A percentile compares a stretch with the other conserved stretches of the same genome.
These are phyloP conservation scores for Pachyrhynchus sulphureomaculatus DNA, from an alignment of 1,140 invertebrate genomes.

Conservation along the genomic window DNA sequence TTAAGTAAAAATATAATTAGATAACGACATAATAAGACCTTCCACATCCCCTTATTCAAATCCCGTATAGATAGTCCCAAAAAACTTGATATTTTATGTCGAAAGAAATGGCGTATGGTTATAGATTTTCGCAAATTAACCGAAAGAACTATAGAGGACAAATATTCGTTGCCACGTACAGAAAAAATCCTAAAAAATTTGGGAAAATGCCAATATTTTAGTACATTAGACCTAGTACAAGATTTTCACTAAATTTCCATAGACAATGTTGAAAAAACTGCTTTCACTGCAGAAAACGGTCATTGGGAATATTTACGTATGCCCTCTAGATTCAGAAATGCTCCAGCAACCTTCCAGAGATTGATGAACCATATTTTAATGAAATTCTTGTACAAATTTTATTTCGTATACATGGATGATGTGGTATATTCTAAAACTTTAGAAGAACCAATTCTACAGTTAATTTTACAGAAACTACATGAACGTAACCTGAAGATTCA, in stretches of 20 bases:
- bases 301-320: constrained; percentile 31
- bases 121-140: constrained; percentile 49
- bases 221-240: constrained; percentile 52
- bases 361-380: background rate
- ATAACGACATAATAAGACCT: background rate
- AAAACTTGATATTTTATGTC: constrained; percentile 36
- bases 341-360: constrained; percentile 22
- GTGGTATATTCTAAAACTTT: background rate
- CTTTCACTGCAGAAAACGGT: constrained; percentile 5
- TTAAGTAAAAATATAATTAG: background rate
- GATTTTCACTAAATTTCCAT: constrained; percentile 58
- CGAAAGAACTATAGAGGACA: constrained; percentile 42
- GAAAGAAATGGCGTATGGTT: constrained; percentile 44
- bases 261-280: constrained; percentile 12
- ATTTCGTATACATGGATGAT: constrained; percentile 49
- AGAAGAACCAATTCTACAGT: background rate
- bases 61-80: constrained; percentile 27
- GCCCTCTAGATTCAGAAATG: no score
- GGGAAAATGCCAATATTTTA: constrained; percentile 51
- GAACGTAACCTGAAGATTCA: background rate
- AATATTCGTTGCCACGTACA: constrained; percentile 54
- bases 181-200: constrained; percentile 33
- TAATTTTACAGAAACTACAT: background rate
- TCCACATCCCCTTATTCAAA: constrained; percentile 3
- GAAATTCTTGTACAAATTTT: constrained; percentile 20